phyloP scores from a whole-genome alignment of 2,113 vertebrate species.

The Sceloporus undulatus region DNA sequence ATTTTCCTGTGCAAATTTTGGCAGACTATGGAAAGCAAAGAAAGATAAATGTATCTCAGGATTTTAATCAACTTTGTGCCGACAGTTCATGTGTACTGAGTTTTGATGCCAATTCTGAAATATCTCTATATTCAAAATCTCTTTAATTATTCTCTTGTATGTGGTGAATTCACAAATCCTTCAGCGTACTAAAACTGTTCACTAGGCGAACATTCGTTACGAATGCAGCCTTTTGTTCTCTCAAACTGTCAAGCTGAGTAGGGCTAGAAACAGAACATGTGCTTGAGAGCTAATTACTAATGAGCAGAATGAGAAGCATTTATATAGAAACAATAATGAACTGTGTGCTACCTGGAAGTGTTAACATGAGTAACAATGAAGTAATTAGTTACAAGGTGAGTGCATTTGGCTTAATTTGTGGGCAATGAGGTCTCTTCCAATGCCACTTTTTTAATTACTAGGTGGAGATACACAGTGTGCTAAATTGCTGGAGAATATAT shows the following conservation, averaged over 20 bases:
- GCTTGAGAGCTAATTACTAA: constrained; percentile 21
- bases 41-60: background rate
- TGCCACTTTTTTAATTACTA: too few species aligned
- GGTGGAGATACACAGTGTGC: background rate
- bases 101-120: constrained; percentile 13
- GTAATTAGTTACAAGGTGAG: background rate
- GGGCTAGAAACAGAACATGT: background rate
- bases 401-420: background rate
- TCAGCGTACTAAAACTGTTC: background rate
- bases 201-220: background rate
- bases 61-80: constrained; percentile 16
- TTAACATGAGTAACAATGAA: background rate
- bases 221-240: constrained; percentile 7
- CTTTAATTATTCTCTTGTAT: constrained; percentile 18
- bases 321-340: constrained; percentile 12
- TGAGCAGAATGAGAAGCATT: background rate
- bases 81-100: background rate
- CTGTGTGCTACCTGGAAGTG: background rate
- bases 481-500: background rate
- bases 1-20: constrained; percentile 4
- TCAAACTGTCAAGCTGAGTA: constrained; percentile 5
- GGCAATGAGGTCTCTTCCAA: background rate
- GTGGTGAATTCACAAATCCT: background rate
- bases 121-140: constrained; percentile 17
- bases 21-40: background rate